Evolutionary conservation across 2,888 invertebrate species (phyloP), one percentile per base, ranked within the genome.

Genomic region (Luperina testacea): DNA sequence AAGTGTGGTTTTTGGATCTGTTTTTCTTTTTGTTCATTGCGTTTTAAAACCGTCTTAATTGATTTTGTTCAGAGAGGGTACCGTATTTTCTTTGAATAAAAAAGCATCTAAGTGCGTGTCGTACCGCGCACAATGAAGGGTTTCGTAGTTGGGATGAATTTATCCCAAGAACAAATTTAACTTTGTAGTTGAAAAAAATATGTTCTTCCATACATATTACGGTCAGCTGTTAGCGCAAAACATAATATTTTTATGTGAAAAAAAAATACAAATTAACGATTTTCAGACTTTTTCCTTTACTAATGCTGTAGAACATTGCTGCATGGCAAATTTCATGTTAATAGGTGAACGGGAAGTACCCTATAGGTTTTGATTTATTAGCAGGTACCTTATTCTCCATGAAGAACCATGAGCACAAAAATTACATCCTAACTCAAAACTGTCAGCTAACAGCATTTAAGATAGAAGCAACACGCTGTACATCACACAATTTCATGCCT

Each of bases 401-500:
- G 6, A 64, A 63, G 17, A 63, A 32, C 20, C 20, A 9, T 9
- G 6, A 20, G 20, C 20, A 38, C 6, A 38, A 65, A 20, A 38
- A 38, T 24, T 13, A 57, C 11, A 57, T 13, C 24, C 27, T 7
- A 24, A 24, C 64, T 11, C 13, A 64, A 64, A 64, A 13, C 63
- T 20, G 63, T 20, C 32, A 32, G 9, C 65, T 38, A 13, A 11
- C 57, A 61, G 15, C 27, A 13, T 13, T 15, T 61, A 61, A 59
- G 15, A 48, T 0, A 27, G 51, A 13, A 11, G 7, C 57, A 82
- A 77, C 88, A 87, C 11, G 20, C 88, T 87, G 85, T 88, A 80
- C 15, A 57, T 81, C 13, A 75, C 67, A 79, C 88, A 81, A 87
- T 85, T 88, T 85, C 88, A 83, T 84, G 83, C 71, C 68, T 59